Evolutionary conservation across 2,888 invertebrate genomes (phyloP), one percentile per base, ranked within the genome.

Genomic region (Zele albiditarsus): DNA sequence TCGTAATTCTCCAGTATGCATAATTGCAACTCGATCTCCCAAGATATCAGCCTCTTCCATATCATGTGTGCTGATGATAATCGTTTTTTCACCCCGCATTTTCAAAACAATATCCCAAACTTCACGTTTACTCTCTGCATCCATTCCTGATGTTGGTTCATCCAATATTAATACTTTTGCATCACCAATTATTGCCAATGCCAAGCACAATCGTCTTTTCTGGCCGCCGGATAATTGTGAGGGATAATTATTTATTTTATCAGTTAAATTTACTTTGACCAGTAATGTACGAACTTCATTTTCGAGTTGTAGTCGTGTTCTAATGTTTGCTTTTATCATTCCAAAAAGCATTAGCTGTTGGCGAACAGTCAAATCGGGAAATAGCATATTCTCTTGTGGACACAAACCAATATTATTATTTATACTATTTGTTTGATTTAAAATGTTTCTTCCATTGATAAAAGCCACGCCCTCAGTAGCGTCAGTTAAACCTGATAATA

Each of bases 1-100:
- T 80, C 93, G 92, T 68, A 97, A 90, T 42, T 88, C 88, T 23
- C 97, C 97, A 74, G 91, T 90, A 80, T 94, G 93, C 89, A 98
- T 93, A 78, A 98, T 97, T 0, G 96, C 96, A 80, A 98, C 95
- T 83, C 96, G 93, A 89, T 98, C 97, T 0, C 96, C 97, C 3
- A 98, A 91, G 58, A 95, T 94, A 89, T 98, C 97, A 3, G 97
- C 97, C 89, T 98, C 98, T 89, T 98, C 98, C 97, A 98, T 97
- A 89, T 96, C 96, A 90, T 98, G 98, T 0, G 98, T 98, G 16
- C 96, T 96, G 68, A 98, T 92, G 16, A 98, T 90, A 80, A 98
- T 95, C 0, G 97, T 96, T 81, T 95, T 94, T 2, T 92, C 90
- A 75, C 93, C 93, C 74, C 94, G 91, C 77, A 94, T 87, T 77